Evolutionary conservation across 2,888 invertebrate species (phyloP).

Genomic region (Sminthurinus aureus): DNA sequence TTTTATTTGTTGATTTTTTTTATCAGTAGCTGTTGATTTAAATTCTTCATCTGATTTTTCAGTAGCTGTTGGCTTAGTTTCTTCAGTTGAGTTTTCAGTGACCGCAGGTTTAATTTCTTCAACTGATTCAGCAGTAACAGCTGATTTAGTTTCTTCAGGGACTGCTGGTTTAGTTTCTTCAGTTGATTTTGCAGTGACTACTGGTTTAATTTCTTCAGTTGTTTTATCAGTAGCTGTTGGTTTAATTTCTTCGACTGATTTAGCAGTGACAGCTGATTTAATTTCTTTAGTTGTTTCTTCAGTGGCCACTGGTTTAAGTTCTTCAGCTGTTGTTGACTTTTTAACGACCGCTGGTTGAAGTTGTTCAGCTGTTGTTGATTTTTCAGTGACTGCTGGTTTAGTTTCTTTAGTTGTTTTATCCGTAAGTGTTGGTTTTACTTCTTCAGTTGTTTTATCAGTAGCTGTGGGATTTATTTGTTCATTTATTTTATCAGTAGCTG

Average conservation of each 20-base stretch:
- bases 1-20: too few relatives aligned
- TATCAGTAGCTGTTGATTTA: background rate
- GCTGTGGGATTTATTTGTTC: background rate
- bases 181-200: too few relatives aligned
- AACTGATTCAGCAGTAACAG: too few relatives aligned
- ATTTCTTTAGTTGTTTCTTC: background rate
- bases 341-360: background rate
- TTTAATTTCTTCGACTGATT: background rate
- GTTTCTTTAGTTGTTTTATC: background rate
- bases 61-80: background rate
- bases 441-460: background rate
- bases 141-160: too few relatives aligned
- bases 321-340: background rate
- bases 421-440: background rate
- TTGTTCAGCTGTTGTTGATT: too few relatives aligned
- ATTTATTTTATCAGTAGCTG: background rate
- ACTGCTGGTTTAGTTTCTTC: too few relatives aligned
- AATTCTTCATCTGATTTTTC: background rate
- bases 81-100: background rate
- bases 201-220: background rate
- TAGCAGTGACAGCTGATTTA: background rate
- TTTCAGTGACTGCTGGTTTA: background rate
- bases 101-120: background rate
- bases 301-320: background rate
- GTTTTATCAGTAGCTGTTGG: background rate